Evolutionary conservation across 2,113 vertebrate genomes (phyloP).

Genomic region (Nerophis ophidion): DNA sequence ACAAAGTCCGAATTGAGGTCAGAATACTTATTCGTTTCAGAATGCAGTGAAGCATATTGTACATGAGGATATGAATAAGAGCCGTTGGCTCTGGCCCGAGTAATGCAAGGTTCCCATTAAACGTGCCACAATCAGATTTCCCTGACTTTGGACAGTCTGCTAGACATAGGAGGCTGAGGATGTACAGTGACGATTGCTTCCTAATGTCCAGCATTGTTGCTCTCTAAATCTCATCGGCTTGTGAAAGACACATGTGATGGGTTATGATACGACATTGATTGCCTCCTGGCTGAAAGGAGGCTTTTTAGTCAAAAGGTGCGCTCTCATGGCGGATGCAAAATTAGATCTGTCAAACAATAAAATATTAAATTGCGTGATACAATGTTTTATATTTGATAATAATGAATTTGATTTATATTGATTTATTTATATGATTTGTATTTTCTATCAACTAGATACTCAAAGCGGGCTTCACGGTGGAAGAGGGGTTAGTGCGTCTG

Average conservation of each 20-base stretch:
- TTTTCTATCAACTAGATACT: too few species aligned
- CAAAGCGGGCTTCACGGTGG: too few species aligned
- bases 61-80: slow-evolving; percentile 5
- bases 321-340: background rate
- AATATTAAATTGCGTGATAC: too few species aligned
- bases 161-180: background rate
- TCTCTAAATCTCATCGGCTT: background rate
- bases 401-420: too few species aligned
- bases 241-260: background rate
- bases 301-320: background rate
- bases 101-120: background rate
- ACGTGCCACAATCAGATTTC: background rate
- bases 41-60: slow-evolving; percentile 2
- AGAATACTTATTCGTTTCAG: background rate
- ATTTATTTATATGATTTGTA: too few species aligned
- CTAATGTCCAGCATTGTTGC: background rate
- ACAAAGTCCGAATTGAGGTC: slow-evolving; percentile 3
- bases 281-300: background rate
- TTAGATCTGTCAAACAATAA: too few species aligned
- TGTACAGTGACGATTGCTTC: background rate
- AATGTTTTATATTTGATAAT: too few species aligned
- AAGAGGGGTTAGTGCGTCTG: too few species aligned
- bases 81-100: background rate
- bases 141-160: slow-evolving; percentile 1
- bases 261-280: background rate